Conservation (phyloP, 2,113 vertebrate genomes). For the Pampusana beccarii region DNA sequence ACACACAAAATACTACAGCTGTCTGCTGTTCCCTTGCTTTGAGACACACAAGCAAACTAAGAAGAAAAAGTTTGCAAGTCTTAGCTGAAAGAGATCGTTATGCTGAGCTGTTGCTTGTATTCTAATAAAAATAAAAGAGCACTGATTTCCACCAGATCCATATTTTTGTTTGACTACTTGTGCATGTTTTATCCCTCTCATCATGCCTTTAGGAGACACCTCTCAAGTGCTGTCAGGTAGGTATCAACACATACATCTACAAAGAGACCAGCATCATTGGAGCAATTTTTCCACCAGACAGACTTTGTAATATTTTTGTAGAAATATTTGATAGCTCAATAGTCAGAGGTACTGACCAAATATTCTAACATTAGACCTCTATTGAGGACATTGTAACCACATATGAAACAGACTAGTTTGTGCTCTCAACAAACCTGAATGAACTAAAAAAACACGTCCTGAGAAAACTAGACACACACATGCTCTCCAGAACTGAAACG, state of each 20-base stretch:
- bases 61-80: neutral
- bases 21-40: neutral
- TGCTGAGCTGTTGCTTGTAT: neutral
- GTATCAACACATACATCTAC: neutral
- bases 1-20: neutral
- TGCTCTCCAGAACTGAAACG: neutral
- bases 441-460: neutral
- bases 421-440: neutral
- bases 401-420: neutral
- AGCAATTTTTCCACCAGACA: neutral
- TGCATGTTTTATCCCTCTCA: neutral
- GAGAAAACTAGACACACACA: accelerated
- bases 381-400: neutral
- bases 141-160: neutral
- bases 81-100: neutral
- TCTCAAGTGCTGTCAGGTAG: neutral
- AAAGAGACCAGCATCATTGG: neutral
- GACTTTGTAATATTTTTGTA: neutral
- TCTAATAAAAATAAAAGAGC: neutral
- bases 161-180: neutral
- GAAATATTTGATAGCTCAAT: neutral
- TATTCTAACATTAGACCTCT: neutral
- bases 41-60: neutral
- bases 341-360: neutral
- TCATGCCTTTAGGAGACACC: neutral